Evolutionary conservation across 2,888 invertebrate genomes (phyloP), one percentile per base, ranked within the genome.

Genomic region (Aphidoletes aphidimyza): DNA sequence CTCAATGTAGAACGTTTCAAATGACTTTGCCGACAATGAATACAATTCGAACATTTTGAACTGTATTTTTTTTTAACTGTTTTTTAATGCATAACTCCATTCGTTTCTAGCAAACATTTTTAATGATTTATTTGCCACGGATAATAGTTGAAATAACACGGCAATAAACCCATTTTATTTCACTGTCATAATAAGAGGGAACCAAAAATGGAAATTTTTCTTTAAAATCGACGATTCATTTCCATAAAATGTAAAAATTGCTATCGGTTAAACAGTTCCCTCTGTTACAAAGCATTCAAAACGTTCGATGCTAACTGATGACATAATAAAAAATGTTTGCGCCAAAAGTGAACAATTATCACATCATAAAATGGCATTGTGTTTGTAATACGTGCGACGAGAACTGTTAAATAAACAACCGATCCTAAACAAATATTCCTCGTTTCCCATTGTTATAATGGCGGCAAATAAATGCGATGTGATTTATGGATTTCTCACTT

Each of bases 261-360:
- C 3, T n/a, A 14, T 17, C 22, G 26, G n/a, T 54, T 54, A 69
- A 69, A 69, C 69, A 69, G 42, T 6, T 6, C 6, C 42, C 6
- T 42, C 42, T 6, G 42, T 14, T 42, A 42, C 14, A 69, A 69
- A 14, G 69, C 54, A 26, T 54, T 54, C 11, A 54, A 54, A 54
- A 11, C 11, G 22, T 6, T 2, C 42, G 42, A 42, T 42, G 42
- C 6, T 42, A 14, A 14, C 14, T 1, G 34, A 69, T 69, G 30
- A 69, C 69, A 81, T 81, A 81, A 81, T 81, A 81, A 81, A 81
- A 81, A 81, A 37, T 37, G 37, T 37, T 37, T 37, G 81, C 37
- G 30, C 81, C 81, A 81, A 81, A 37, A n/a, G 36, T 81, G 81
- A 81, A 81, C 81, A 81, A 81, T 81, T 81, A 81, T 37, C 81